A percentile compares a stretch with the other conserved stretches of the same genome.
These are phyloP conservation scores for Lutjanus erythropterus DNA, from an alignment of 2,113 vertebrate species.

Conservation along the genomic window DNA sequence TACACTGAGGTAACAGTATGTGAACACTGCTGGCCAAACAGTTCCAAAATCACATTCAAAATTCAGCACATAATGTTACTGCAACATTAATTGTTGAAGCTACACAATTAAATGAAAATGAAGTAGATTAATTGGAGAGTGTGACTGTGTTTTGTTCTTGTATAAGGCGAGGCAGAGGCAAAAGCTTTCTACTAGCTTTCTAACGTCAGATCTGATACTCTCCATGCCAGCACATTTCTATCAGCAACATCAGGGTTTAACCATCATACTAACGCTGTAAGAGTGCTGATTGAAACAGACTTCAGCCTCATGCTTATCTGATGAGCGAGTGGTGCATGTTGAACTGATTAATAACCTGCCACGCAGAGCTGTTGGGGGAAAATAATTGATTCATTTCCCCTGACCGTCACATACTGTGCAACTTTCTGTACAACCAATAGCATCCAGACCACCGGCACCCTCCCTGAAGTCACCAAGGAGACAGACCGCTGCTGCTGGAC, in stretches of 20 bases:
- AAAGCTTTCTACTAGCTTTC: not conserved
- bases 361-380: conserved; percentile 38
- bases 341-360: conserved; percentile 67
- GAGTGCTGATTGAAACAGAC: conserved; percentile 46
- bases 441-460: conserved; percentile 19
- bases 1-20: not conserved
- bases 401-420: conserved; percentile 22
- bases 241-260: conserved; percentile 35
- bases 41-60: not conserved
- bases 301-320: conserved; percentile 62
- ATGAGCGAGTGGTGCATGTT: conserved; percentile 60
- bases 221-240: conserved; percentile 46
- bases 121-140: not conserved
- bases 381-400: conserved; percentile 61
- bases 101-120: not conserved
- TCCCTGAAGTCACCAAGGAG: conserved; percentile 21
- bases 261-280: conserved; percentile 6
- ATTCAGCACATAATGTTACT: not conserved
- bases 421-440: conserved; percentile 9
- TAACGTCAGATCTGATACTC: conserved; percentile 38
- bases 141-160: not conserved
- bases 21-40: not conserved
- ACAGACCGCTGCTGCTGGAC: conserved; percentile 4
- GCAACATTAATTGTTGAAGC: not conserved
- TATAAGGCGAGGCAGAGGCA: not conserved